Conservation (phyloP, 2,113 vertebrate genomes). For the Elephantulus edwardii region DNA sequence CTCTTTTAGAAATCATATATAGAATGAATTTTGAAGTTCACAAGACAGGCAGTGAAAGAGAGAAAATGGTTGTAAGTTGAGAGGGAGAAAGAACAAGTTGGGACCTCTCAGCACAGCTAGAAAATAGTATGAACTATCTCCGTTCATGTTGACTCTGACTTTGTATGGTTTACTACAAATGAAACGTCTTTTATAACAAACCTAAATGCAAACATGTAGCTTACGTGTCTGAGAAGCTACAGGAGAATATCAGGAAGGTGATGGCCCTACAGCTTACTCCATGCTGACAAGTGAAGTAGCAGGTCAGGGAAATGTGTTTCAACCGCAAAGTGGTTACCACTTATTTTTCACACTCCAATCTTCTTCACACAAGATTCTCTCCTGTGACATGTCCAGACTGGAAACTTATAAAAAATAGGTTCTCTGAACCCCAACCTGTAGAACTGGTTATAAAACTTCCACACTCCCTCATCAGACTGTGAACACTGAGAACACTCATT, state of each 20-base stretch:
- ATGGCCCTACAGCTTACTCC: background rate
- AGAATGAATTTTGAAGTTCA: background rate
- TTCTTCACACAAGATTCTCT: background rate
- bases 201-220: background rate
- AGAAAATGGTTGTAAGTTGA: background rate
- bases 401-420: background rate
- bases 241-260: background rate
- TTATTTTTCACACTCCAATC: background rate
- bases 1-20: background rate
- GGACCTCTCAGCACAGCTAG: background rate
- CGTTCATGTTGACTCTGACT: background rate
- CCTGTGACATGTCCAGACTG: background rate
- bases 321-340: background rate
- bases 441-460: background rate
- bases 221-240: background rate
- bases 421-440: background rate
- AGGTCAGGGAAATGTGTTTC: accelerated
- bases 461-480: background rate
- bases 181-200: background rate
- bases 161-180: background rate
- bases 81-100: background rate
- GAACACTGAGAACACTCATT: no score
- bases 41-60: background rate
- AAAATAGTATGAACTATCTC: background rate
- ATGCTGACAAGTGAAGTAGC: accelerated